These are phyloP conservation scores for Actinostola sp. DNA, from an alignment of 92 coral and sea anemone species.

Conservation along the genomic window DNA sequence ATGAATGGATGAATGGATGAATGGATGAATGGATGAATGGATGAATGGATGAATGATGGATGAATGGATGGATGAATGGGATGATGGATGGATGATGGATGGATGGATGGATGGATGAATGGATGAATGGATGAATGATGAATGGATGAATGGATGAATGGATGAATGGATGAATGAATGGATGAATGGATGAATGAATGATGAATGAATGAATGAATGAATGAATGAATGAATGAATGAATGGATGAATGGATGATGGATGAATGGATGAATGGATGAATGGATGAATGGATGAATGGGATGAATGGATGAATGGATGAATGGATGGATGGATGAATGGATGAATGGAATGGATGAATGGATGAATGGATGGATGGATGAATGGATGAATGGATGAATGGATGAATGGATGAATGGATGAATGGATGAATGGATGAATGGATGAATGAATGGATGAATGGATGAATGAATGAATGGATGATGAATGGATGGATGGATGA, in stretches of 20 bases:
- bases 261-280: background rate
- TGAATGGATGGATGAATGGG: too few species aligned
- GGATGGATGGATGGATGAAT: too few species aligned
- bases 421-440: conserved; percentile 1
- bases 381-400: background rate
- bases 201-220: conserved; percentile 4
- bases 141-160: too few species aligned
- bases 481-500: background rate
- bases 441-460: background rate
- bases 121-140: too few species aligned
- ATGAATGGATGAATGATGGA: too few species aligned
- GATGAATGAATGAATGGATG: background rate
- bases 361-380: background rate
- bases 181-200: background rate
- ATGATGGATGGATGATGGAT: too few species aligned
- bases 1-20: too few species aligned
- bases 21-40: too few species aligned
- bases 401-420: background rate
- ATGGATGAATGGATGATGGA: conserved; percentile 1
- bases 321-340: background rate
- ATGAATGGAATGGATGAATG: background rate
- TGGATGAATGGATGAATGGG: background rate
- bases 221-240: background rate
- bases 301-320: background rate
- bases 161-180: too few species aligned